Evolutionary conservation across 2,113 vertebrate genomes (phyloP).

Genomic region (Dinomys branickii): DNA sequence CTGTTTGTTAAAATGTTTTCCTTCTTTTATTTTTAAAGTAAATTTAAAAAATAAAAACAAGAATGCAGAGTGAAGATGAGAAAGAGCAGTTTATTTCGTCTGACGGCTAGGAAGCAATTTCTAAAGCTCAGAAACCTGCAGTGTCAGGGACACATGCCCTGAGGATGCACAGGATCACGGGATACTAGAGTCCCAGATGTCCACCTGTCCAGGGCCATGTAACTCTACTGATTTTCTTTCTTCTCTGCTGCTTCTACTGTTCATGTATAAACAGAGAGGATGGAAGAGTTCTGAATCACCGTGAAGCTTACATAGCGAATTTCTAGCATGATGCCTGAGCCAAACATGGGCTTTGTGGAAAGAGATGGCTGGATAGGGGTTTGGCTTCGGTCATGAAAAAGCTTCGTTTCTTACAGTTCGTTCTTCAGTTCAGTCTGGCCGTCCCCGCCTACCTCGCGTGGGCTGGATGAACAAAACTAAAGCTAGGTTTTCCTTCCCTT

Average conservation of each 20-base stretch:
- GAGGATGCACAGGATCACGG: background rate
- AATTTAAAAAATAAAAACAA: too few species aligned
- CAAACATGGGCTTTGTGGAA: background rate
- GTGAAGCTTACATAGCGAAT: background rate
- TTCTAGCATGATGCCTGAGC: background rate
- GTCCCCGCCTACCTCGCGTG: background rate
- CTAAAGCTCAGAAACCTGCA: background rate
- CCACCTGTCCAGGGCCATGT: background rate
- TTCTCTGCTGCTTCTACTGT: background rate
- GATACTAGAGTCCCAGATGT: too few species aligned
- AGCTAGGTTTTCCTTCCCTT: constrained; percentile 14
- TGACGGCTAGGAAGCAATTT: background rate
- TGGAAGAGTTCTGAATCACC: background rate
- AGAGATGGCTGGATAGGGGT: background rate
- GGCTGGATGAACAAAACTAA: background rate
- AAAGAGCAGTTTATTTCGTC: background rate
- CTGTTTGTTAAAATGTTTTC: too few species aligned
- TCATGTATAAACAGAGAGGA: background rate
- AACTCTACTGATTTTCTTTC: background rate
- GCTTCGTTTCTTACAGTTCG: constrained; percentile 23
- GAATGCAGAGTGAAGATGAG: background rate
- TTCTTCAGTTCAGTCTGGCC: background rate
- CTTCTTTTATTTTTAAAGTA: too few species aligned
- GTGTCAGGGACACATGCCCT: background rate
- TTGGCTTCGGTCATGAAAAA: background rate